Conservation (phyloP, 2,113 vertebrate genomes). For the Elaphurus davidianus region DNA sequence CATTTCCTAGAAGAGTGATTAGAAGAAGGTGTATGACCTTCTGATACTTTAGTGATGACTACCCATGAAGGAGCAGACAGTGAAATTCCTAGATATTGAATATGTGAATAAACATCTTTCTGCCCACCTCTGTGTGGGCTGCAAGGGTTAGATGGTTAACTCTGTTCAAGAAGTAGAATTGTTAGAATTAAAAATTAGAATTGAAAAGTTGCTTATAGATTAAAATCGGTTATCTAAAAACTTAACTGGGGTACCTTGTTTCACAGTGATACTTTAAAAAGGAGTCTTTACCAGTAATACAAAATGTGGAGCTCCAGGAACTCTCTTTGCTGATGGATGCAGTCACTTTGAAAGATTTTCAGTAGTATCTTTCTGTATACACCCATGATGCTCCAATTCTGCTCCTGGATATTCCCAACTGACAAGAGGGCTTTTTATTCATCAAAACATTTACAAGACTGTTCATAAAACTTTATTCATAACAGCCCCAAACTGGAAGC, state of each 20-base stretch:
- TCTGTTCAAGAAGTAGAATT: slow-evolving; percentile 15
- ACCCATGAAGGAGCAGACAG: neutral
- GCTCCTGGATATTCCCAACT: neutral
- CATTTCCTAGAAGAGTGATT: neutral
- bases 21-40: neutral
- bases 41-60: neutral
- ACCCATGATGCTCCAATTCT: neutral
- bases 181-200: neutral
- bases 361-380: neutral
- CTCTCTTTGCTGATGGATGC: neutral
- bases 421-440: neutral
- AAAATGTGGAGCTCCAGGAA: neutral
- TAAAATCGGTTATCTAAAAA: slow-evolving; percentile 17
- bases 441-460: neutral
- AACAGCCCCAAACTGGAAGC: neutral
- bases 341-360: neutral
- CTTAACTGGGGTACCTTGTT: neutral
- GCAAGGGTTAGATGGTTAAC: neutral
- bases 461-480: slow-evolving; percentile 4
- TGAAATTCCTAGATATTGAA: neutral
- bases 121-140: neutral
- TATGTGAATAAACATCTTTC: neutral
- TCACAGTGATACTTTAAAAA: slow-evolving; percentile 9
- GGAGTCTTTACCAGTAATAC: neutral
- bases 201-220: neutral